phyloP scores from a whole-genome alignment of 2,113 vertebrate species.

The Nesogale talazaci region DNA sequence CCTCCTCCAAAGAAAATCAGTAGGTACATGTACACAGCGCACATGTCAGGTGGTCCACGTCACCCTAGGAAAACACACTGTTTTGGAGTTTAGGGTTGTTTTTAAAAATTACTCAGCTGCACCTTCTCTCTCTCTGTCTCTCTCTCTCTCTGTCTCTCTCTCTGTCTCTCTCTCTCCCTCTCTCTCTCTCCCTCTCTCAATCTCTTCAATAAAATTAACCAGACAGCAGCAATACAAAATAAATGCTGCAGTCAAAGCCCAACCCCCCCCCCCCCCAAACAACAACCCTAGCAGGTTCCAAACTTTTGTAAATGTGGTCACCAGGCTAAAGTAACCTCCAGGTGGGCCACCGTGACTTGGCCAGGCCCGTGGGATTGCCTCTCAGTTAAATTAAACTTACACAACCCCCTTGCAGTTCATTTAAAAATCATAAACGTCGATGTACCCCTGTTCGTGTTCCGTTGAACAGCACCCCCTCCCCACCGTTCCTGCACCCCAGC shows the following conservation, averaged over 20 bases:
- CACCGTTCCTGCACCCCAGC: conserved; percentile 39
- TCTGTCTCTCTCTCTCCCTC: too few relatives aligned
- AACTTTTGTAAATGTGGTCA: conserved; percentile 59
- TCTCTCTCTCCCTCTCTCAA: background rate
- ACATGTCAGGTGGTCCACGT: background rate
- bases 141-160: too few relatives aligned
- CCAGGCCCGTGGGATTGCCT: conserved; percentile 40
- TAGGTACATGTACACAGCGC: background rate
- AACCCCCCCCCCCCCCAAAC: background rate
- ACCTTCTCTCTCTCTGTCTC: too few relatives aligned
- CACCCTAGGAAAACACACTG: background rate
- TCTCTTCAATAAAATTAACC: conserved; percentile 43
- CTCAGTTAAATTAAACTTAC: conserved; percentile 79
- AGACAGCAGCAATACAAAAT: conserved; percentile 46
- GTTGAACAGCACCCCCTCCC: conserved; percentile 73
- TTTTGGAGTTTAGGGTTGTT: conserved; percentile 13
- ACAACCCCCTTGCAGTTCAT: conserved; percentile 70
- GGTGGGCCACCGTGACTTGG: conserved; percentile 1
- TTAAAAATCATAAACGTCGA: conserved; percentile 73
- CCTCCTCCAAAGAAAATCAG: conserved; percentile 28
- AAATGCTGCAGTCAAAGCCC: background rate
- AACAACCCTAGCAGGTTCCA: conserved; percentile 37
- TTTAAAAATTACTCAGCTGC: too few relatives aligned
- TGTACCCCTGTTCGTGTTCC: conserved; percentile 81
- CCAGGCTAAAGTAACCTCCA: background rate